These are phyloP conservation scores for Poeciliopsis infans DNA, from an alignment of 2,797 vertebrate species.

Conservation along the genomic window DNA sequence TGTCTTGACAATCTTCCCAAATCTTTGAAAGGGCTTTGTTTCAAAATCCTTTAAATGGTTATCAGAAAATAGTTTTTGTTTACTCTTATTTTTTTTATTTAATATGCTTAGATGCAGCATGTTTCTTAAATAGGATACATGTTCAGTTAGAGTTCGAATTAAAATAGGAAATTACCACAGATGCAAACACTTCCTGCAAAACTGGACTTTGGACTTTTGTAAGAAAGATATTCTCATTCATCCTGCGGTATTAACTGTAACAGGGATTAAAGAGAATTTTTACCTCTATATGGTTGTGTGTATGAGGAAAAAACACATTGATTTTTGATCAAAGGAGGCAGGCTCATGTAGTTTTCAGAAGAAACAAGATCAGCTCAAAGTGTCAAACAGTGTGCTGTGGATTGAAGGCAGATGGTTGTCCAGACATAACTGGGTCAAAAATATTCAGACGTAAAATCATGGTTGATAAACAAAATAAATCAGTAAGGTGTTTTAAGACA, in stretches of 20 bases:
- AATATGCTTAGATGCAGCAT: neutral
- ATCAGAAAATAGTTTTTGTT: neutral
- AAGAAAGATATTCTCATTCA: neutral
- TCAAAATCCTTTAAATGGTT: neutral
- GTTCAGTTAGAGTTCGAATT: neutral
- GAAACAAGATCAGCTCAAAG: conserved; percentile 13
- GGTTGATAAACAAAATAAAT: neutral
- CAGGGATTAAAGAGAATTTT: conserved; percentile 53
- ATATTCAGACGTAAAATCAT: neutral
- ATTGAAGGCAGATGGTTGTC: neutral
- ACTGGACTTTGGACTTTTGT: neutral
- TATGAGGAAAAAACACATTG: conserved; percentile 28
- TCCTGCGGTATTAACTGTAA: conserved; percentile 18
- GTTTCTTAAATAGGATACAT: neutral
- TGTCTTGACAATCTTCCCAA: neutral
- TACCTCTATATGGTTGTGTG: conserved; percentile 21
- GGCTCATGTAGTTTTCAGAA: neutral
- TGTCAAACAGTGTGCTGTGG: neutral
- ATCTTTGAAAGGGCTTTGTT: neutral
- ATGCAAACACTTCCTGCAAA: neutral
- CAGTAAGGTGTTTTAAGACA: no score
- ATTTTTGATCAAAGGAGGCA: conserved; percentile 57
- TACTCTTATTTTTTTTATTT: neutral
- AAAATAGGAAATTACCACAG: neutral
- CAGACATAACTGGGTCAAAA: neutral